Base-by-base conservation (phyloP, 2,113 vertebrate species). In the Bos indicus region DNA sequence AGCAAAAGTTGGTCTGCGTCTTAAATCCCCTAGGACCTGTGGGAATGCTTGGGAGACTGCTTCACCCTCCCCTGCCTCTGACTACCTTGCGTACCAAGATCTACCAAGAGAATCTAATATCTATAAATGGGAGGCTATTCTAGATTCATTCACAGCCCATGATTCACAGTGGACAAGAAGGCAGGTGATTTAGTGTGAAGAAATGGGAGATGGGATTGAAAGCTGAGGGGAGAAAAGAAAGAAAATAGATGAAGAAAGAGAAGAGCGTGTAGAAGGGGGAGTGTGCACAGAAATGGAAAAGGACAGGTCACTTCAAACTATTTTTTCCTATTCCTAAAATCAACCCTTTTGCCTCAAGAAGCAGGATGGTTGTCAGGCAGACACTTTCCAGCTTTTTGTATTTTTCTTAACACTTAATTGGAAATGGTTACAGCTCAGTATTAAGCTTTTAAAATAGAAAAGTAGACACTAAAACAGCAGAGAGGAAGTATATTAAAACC, bases 361-460 rank as follows among this genome's bases (percentile, higher is more conserved):
- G 98, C 40, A 95, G 84, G 19, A 77, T 97, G 30, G 9, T 62
- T 97, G 93, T 97, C 95, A 97, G 59, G 94, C 88, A 97, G 93
- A 98, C 87, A 97, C 60, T 95, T 97, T 62, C 25, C 98, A 40
- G 36, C 95, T 98, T 98, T 98, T 89, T 30, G 30, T 97, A 88
- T 98, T 98, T 98, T 98, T 93, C 98, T 98, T 81, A 62, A 62
- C 95, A 59, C 93, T 97, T 98, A 98, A 98, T 96, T 98, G 91
- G 91, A 92, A 97, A 89, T 95, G 97, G 94, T 97, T 97, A 81
- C 78, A 40, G 96, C 59, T 98, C 90, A 78, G 86, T 97, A 93
- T 97, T 97, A 97, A 91, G 83, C 59, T 98, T 98, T 98, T 96
- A 87, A 98, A 97, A 97, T 96, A 97, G 97, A 97, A 98, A 98